Evolutionary conservation across 1,140 invertebrate genomes (phyloP).

Genomic region (Diachasmimorpha longicaudata): DNA sequence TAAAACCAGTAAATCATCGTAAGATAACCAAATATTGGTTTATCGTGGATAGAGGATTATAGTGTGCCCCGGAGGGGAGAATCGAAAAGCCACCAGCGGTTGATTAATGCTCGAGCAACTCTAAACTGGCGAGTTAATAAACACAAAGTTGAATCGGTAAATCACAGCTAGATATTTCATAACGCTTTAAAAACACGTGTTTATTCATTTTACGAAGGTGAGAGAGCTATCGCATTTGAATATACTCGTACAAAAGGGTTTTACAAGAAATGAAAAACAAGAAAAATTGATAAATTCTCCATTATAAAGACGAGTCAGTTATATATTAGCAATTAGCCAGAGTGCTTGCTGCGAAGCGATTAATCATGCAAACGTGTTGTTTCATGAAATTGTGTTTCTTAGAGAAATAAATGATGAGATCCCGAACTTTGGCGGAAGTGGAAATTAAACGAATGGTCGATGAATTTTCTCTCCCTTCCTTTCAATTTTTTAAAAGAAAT

Average conservation of each 20-base stretch:
- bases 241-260: constrained; percentile 2
- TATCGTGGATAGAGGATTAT: not conserved
- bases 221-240: not conserved
- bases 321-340: constrained; percentile 7
- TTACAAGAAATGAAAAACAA: not conserved
- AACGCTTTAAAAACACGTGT: not conserved
- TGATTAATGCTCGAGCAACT: not conserved
- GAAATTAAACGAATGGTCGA: not conserved
- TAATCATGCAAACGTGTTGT: not conserved
- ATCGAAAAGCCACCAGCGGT: not conserved
- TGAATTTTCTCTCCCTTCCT: not conserved
- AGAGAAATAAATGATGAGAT: constrained; percentile 2
- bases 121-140: constrained; percentile 8
- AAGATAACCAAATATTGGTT: not conserved
- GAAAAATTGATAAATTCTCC: not conserved
- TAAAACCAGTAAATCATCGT: too few species aligned
- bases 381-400: not conserved
- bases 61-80: not conserved
- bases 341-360: not conserved
- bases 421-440: not conserved
- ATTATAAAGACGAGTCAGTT: not conserved
- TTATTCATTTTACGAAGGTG: not conserved
- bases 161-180: constrained; percentile 1
- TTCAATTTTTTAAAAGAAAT: not conserved
- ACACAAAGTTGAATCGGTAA: not conserved